Evolutionary conservation across 2,888 invertebrate species (phyloP).

Genomic region (Hipparchia sbordonii): DNA sequence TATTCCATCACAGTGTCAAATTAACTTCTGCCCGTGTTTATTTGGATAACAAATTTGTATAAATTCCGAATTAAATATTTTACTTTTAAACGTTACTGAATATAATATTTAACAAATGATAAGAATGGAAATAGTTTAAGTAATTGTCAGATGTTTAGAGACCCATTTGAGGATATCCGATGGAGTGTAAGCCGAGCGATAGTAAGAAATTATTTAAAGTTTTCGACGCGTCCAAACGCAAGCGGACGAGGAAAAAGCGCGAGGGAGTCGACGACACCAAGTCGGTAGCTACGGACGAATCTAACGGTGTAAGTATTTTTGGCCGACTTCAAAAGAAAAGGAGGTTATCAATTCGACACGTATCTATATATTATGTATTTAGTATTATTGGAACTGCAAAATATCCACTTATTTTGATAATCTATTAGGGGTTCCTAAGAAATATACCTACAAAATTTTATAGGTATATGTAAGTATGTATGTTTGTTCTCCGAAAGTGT

Average conservation of each 20-base stretch:
- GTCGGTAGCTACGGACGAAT: conserved; percentile 65
- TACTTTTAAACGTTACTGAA: conserved; percentile 39
- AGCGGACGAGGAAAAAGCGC: conserved; percentile 59
- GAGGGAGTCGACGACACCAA: conserved; percentile 60
- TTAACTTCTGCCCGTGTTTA: conserved; percentile 55
- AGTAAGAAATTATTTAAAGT: conserved; percentile 75
- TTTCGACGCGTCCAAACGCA: conserved; percentile 68
- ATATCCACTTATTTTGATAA: no score
- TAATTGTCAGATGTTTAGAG: conserved; percentile 55
- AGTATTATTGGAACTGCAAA: no score
- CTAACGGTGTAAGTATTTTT: conserved; percentile 62
- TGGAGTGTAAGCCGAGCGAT: conserved; percentile 74
- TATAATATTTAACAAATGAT: conserved; percentile 47
- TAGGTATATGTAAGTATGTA: no score
- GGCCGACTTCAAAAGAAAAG: no score
- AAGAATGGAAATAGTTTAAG: conserved; percentile 53
- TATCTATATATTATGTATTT: no score
- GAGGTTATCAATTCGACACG: no score
- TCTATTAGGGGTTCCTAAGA: no score
- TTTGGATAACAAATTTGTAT: conserved; percentile 59
- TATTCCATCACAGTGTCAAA: conserved; percentile 47
- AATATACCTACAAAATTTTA: no score
- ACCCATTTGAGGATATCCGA: conserved; percentile 57
- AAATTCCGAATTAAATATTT: conserved; percentile 52
- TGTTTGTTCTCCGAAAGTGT: no score